These are phyloP conservation scores for Rhabdomys dilectus DNA, from an alignment of 2,113 vertebrate genomes.

Conservation along the genomic window DNA sequence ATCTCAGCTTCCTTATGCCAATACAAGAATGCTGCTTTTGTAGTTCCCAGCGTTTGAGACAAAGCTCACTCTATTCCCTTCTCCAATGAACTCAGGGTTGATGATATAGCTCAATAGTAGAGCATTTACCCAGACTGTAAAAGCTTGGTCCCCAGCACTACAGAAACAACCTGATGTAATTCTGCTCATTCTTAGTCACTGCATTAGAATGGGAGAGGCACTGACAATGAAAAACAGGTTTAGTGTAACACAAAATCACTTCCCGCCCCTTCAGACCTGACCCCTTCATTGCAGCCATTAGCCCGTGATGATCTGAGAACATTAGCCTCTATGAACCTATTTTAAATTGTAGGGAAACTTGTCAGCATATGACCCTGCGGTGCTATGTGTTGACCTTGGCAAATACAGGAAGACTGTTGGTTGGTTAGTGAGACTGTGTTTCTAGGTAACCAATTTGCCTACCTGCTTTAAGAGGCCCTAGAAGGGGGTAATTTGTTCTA, in stretches of 20 bases:
- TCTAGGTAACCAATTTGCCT: conserved; percentile 74
- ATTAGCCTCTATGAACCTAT: conserved; percentile 35
- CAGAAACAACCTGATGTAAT: neutral
- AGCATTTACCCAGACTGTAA: neutral
- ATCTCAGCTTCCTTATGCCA: neutral
- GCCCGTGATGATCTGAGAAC: neutral
- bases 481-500: conserved; percentile 57
- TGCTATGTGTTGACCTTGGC: conserved; percentile 43
- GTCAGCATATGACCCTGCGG: neutral
- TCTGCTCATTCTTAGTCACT: neutral
- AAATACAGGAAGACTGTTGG: conserved; percentile 11
- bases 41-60: neutral
- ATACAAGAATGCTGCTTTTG: neutral
- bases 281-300: conserved; percentile 9
- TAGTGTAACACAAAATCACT: neutral
- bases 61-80: neutral
- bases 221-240: conserved; percentile 11
- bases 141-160: neutral
- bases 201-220: neutral
- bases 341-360: conserved; percentile 48
- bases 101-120: neutral
- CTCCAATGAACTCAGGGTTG: neutral
- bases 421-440: conserved; percentile 49
- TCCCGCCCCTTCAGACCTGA: neutral
- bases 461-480: neutral